A percentile compares a stretch with the other conserved stretches of the same genome.
Conservation (phyloP, 1,140 invertebrate species). For the Panagrolaimus sp. region DNA sequence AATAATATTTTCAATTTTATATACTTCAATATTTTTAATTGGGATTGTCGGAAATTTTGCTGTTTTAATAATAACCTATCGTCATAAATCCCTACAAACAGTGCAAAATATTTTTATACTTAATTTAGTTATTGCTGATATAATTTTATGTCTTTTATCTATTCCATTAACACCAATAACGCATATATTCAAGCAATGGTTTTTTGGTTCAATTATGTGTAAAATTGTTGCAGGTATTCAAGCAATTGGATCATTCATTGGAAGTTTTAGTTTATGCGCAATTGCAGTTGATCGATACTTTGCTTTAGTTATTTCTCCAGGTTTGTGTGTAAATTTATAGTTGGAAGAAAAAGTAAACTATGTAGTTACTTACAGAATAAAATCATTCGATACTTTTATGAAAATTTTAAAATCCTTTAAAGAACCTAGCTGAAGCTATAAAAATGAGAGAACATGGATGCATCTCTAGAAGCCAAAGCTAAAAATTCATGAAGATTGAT, state of each 20-base stretch:
- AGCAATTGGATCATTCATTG: conserved; percentile 74
- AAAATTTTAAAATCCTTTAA: too few relatives aligned
- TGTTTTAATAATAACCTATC: conserved; percentile 7
- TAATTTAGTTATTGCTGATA: conserved; percentile 8
- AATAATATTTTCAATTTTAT: background rate
- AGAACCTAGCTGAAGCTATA: too few relatives aligned
- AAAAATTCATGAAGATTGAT: too few relatives aligned
- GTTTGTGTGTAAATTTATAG: background rate
- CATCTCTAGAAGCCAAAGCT: too few relatives aligned
- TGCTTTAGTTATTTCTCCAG: conserved; percentile 19
- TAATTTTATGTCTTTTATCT: conserved; percentile 73
- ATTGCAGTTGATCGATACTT: conserved; percentile 57
- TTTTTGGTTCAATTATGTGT: conserved; percentile 35
- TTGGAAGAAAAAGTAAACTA: too few relatives aligned
- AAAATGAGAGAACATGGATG: too few relatives aligned
- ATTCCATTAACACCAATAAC: conserved; percentile 79
- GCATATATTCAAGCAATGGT: conserved; percentile 52
- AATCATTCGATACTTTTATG: too few relatives aligned
- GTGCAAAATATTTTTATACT: conserved; percentile 18
- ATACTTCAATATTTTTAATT: background rate
- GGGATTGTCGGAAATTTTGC: conserved; percentile 6
- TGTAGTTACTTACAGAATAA: too few relatives aligned
- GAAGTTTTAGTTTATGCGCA: conserved; percentile 55
- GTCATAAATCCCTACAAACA: conserved; percentile 13
- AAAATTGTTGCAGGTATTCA: background rate